phyloP scores from a whole-genome alignment of 2,888 invertebrate genomes.

The Ennomos fuscantarius region DNA sequence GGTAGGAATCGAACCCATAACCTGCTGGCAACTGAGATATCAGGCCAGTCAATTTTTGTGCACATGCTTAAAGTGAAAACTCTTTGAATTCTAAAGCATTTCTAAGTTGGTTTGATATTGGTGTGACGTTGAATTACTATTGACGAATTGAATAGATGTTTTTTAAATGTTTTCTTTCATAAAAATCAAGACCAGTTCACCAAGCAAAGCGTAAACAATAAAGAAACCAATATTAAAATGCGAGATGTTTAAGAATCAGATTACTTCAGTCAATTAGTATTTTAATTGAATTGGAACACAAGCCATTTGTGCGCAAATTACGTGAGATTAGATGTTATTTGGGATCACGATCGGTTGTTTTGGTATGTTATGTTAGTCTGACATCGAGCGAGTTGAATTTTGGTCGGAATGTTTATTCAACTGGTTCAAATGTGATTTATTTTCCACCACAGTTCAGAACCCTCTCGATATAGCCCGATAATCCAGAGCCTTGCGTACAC shows the following conservation, averaged over 20 bases:
- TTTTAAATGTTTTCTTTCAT: too few relatives aligned
- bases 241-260: conserved; percentile 45
- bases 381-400: conserved; percentile 59
- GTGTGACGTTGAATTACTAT: too few relatives aligned
- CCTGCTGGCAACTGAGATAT: too few relatives aligned
- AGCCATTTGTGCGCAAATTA: conserved; percentile 59
- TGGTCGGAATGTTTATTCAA: conserved; percentile 69
- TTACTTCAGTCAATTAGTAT: conserved; percentile 49
- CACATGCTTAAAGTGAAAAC: too few relatives aligned
- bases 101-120: too few relatives aligned
- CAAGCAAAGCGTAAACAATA: too few relatives aligned
- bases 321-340: conserved; percentile 59
- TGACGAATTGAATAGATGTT: too few relatives aligned
- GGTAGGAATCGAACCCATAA: too few relatives aligned
- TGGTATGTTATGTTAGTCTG: conserved; percentile 57
- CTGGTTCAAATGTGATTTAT: conserved; percentile 70
- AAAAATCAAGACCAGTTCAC: too few relatives aligned
- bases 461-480: conserved; percentile 62
- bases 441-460: conserved; percentile 62
- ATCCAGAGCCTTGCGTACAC: conserved; percentile 51
- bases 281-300: conserved; percentile 56
- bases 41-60: too few relatives aligned
- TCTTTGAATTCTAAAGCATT: too few relatives aligned
- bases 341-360: conserved; percentile 50
- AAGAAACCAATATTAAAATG: conserved; percentile 22